phyloP scores from a whole-genome alignment of 2,797 vertebrate species.

The Steatocranus sp. region DNA sequence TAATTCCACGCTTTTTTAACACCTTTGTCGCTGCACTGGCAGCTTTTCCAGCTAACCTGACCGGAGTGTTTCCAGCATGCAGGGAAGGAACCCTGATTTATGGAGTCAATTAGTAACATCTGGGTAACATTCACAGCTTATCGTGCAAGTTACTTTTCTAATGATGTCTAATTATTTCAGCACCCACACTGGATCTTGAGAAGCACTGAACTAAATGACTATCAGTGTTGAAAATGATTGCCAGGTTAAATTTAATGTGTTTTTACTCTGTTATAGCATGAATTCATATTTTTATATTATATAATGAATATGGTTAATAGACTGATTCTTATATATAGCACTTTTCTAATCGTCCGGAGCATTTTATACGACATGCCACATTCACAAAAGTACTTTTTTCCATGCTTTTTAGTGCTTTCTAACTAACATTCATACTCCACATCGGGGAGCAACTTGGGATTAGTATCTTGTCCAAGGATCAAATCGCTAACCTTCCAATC shows the following conservation, averaged over 20 bases:
- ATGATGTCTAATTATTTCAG: background rate
- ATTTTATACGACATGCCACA: background rate
- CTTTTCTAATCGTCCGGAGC: rapidly evolving
- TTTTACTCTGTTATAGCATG: background rate
- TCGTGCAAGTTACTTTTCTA: background rate
- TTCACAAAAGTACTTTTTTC: rapidly evolving
- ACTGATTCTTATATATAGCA: background rate
- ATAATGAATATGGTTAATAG: background rate
- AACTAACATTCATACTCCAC: rapidly evolving
- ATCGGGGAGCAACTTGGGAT: rapidly evolving
- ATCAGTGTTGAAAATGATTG: background rate
- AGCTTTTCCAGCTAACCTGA: background rate
- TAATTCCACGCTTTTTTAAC: rapidly evolving
- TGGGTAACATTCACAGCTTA: background rate
- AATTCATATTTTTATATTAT: background rate
- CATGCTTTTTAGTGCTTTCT: background rate
- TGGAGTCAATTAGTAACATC: background rate
- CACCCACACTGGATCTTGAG: background rate
- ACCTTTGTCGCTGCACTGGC: background rate
- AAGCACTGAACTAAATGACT: background rate
- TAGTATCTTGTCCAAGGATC: rapidly evolving
- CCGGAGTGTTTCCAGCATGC: background rate
- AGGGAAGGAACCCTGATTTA: background rate
- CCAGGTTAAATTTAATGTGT: background rate
- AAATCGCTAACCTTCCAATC: background rate